Conservation (phyloP, 2,113 vertebrate genomes). For the Alosa alosa region DNA sequence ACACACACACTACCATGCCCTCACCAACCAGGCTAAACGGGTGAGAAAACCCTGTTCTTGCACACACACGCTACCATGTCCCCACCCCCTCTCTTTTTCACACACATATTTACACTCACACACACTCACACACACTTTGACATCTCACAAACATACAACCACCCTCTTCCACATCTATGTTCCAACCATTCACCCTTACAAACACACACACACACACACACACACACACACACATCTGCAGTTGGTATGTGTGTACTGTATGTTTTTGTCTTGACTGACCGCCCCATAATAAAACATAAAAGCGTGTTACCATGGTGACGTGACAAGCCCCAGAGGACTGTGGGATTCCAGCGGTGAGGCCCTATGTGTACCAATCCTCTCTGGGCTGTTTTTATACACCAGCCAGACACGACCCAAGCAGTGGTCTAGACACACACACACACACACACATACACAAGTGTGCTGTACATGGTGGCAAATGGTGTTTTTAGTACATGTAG, state of each 20-base stretch:
- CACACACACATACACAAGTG: too few relatives aligned
- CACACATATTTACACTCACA: not conserved
- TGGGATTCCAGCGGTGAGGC: constrained; percentile 34
- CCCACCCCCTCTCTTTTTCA: not conserved
- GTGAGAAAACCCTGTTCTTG: not conserved
- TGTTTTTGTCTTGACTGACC: not conserved
- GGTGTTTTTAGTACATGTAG: too few relatives aligned
- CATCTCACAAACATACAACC: not conserved
- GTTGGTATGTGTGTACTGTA: not conserved
- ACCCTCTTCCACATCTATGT: not conserved
- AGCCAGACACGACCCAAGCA: not conserved
- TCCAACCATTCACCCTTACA: not conserved
- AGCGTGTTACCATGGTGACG: constrained; percentile 33
- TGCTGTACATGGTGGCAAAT: too few relatives aligned
- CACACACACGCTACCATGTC: not conserved
- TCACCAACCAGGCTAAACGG: constrained; percentile 71
- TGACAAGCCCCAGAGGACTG: constrained; percentile 53
- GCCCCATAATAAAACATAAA: not conserved
- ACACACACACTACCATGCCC: not conserved
- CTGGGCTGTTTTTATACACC: not conserved
- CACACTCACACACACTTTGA: not conserved
- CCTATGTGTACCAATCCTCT: constrained; percentile 49
- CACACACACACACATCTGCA: not conserved
- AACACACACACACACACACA: too few relatives aligned
- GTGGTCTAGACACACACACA: not conserved